Base-by-base conservation (phyloP, 1,140 invertebrate species). In the Pogonomyrmex barbatus region DNA sequence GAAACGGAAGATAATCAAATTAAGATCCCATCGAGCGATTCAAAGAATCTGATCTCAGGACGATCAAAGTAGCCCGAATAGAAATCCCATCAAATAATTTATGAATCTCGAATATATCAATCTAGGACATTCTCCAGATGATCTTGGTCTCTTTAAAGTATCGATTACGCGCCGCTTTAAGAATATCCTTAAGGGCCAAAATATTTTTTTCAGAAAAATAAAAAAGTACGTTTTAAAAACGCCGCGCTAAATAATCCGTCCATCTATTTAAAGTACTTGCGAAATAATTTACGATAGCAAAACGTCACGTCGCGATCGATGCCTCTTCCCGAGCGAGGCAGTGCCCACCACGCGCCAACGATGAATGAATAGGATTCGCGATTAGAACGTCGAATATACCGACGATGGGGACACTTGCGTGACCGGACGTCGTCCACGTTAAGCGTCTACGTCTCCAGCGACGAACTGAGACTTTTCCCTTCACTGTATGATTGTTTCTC, bases 401-500 rank as follows among this genome's bases (percentile, higher is more conserved):
- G 39, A 12, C 12, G 36, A 75, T 10, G 10, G 39, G 12, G 50
- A 42, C 14, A 50, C 60, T 79, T 42, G 78, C 73, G 63, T 85
- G 58, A 58, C 60, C 39, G 12, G 58, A 67, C 39, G 70, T 84
- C 39, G 73, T 63, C 58, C 65, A 45, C 50, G 67, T 81, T 36
- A 14, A 73, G 36, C 47, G 54, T 77, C 30, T 33, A 45, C 71
- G 56, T 47, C 12, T 36, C 10, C 54, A 52, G 45, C 45, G 68
- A 52, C 42, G 45, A 73, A 58, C 50, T 54, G 9, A 63, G 63
- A 50, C n/a, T 58, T 88, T 89, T 52, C 60, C 60, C 39, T 17
- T 24, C 56, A 42, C 54, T 68, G 3, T 45, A 47, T 5, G n/a
- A 45, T 68, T 54, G 63, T 45, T 73, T 56, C 47, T 52, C 73